phyloP scores from a whole-genome alignment of 2,888 invertebrate genomes.

The Chymomyza amoena region DNA sequence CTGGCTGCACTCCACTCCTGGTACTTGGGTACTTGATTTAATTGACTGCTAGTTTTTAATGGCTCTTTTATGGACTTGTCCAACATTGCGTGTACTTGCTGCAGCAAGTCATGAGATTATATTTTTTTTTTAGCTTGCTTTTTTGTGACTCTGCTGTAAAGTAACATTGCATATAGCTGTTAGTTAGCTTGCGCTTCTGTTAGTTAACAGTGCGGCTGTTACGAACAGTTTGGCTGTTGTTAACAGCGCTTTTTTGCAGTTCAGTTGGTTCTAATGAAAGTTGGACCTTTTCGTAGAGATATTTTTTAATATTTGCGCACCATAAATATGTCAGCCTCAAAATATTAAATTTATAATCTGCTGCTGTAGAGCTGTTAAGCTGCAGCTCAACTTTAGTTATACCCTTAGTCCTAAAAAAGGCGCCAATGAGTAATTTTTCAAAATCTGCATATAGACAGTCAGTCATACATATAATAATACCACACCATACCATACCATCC shows the following conservation, averaged over 20 bases:
- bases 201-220: conserved; percentile 4
- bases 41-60: conserved; percentile 70
- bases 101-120: conserved; percentile 1
- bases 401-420: background rate
- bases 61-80: conserved; percentile 65
- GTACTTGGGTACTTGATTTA: conserved; percentile 46
- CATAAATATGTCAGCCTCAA: no score
- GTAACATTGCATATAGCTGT: conserved; percentile 16
- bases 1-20: conserved; percentile 9
- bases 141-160: background rate
- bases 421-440: conserved; percentile 52
- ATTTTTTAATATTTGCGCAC: no score
- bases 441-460: conserved; percentile 16
- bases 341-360: no score
- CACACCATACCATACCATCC: background rate
- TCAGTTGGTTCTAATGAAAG: background rate
- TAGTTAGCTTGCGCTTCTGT: conserved; percentile 12
- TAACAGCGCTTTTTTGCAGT: background rate
- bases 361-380: no score
- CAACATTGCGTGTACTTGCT: conserved; percentile 8
- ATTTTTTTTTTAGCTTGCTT: conserved; percentile 21
- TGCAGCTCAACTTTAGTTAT: background rate
- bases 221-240: background rate
- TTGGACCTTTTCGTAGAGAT: no score
- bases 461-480: no score